Conservation (phyloP, 2,888 invertebrate species). For the Nephrotoma appendiculata region DNA sequence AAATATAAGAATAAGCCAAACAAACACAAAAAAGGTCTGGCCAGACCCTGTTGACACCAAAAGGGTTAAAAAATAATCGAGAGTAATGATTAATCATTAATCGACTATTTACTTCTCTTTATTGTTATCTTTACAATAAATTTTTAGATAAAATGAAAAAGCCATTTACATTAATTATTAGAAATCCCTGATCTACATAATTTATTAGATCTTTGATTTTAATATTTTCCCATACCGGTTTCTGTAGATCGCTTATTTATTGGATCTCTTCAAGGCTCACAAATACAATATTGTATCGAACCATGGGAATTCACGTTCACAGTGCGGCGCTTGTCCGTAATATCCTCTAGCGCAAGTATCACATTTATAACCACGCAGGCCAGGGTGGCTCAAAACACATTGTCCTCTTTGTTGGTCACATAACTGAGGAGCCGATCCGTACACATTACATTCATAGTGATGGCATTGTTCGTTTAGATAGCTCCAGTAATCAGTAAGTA, state of each 20-base stretch:
- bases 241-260: slow-evolving; percentile 44
- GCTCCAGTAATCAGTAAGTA: slow-evolving; percentile 93
- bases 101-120: no score
- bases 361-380: slow-evolving; percentile 91
- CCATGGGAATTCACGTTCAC: slow-evolving; percentile 94
- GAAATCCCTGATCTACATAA: no score
- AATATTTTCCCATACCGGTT: no score
- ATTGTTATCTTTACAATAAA: no score
- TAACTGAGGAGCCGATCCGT: slow-evolving; percentile 73
- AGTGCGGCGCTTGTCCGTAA: slow-evolving; percentile 78
- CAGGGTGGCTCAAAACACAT: slow-evolving; percentile 70
- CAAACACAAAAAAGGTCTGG: no score
- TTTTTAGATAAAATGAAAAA: no score
- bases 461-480: slow-evolving; percentile 78
- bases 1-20: no score
- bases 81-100: no score
- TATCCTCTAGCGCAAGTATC: slow-evolving; percentile 86
- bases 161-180: no score
- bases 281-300: slow-evolving; percentile 85
- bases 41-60: no score
- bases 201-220: no score
- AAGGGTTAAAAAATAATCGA: no score
- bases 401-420: slow-evolving; percentile 85
- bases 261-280: slow-evolving; percentile 50
- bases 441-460: slow-evolving; percentile 76